Percentiles rank a stretch among this genome's conserved stretches.
Evolutionary conservation across 2,113 vertebrate genomes (phyloP).

Genomic region (Strix uralensis): DNA sequence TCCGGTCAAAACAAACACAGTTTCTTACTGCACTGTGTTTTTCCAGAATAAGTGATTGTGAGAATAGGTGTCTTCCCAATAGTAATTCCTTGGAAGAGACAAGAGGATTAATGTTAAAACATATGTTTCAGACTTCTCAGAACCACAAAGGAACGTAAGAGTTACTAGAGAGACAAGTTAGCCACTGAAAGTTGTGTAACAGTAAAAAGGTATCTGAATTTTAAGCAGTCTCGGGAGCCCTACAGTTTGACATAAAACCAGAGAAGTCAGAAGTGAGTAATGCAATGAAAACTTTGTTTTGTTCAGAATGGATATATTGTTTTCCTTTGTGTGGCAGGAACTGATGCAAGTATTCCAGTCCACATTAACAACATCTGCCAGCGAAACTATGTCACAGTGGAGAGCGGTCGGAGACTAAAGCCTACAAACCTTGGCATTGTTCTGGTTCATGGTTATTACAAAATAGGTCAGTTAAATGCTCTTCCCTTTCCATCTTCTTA

Average conservation of each 20-base stretch:
- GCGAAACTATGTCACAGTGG: slow-evolving; percentile 94
- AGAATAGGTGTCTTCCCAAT: background rate
- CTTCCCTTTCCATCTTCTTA: background rate
- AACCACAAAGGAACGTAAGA: background rate
- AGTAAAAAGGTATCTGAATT: background rate
- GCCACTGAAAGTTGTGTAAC: background rate
- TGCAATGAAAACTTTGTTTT: background rate
- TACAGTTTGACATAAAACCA: background rate
- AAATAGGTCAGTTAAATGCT: slow-evolving; percentile 82
- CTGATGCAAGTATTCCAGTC: slow-evolving; percentile 96
- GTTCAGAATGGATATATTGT: background rate
- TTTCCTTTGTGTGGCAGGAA: slow-evolving; percentile 76
- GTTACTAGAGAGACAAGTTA: background rate
- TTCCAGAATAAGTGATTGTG: background rate
- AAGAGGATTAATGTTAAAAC: background rate
- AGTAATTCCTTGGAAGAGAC: background rate
- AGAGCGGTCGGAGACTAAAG: slow-evolving; percentile 90
- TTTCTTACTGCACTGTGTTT: background rate
- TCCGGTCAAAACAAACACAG: background rate
- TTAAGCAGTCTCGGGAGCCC: background rate
- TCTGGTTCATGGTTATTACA: slow-evolving; percentile 96
- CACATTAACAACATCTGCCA: slow-evolving; percentile 99
- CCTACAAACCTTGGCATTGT: slow-evolving; percentile 97
- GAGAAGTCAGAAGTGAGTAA: background rate
- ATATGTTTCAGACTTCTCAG: background rate